Percentiles rank a stretch among this genome's conserved stretches.
phyloP scores from a whole-genome alignment of 2,797 vertebrate genomes.

The Gobionotothen gibberifrons region DNA sequence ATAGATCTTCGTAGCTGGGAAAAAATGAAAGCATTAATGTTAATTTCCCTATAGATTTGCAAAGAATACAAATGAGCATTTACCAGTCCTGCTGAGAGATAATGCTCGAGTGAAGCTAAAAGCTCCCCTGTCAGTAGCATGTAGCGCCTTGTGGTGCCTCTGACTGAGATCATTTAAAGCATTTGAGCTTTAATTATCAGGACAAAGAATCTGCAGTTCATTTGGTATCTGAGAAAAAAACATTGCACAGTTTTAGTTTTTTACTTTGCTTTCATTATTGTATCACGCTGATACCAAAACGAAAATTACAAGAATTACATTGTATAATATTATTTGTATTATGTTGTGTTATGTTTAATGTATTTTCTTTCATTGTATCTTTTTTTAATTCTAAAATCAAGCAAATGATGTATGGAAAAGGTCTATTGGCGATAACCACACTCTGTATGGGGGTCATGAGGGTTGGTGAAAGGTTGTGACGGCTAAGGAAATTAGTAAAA shows the following conservation, averaged over 20 bases:
- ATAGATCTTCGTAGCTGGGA: slow-evolving; percentile 52
- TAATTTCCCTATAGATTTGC: slow-evolving; percentile 55
- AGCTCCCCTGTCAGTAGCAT: slow-evolving; percentile 36
- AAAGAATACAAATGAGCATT: slow-evolving; percentile 40
- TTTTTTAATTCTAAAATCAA: too few species aligned
- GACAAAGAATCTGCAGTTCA: not conserved
- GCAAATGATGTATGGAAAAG: not conserved
- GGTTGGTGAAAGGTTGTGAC: not conserved
- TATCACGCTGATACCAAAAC: not conserved
- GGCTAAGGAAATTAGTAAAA: not conserved
- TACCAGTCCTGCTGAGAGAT: slow-evolving; percentile 29
- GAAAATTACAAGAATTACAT: not conserved
- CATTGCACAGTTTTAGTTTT: slow-evolving; percentile 7
- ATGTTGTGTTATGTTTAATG: too few species aligned
- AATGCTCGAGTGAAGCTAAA: slow-evolving; percentile 43
- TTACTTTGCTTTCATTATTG: not conserved
- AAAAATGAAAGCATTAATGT: slow-evolving; percentile 57
- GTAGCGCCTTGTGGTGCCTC: slow-evolving; percentile 16
- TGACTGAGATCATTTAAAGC: slow-evolving; percentile 36
- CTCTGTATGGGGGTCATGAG: not conserved
- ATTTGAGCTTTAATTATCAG: slow-evolving; percentile 38
- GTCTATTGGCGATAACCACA: not conserved
- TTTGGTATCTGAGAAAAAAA: slow-evolving; percentile 18
- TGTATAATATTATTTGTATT: too few species aligned
- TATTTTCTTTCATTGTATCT: too few species aligned